Evolutionary conservation across 2,797 vertebrate species (phyloP).

Genomic region (Sitta carolinensis): DNA sequence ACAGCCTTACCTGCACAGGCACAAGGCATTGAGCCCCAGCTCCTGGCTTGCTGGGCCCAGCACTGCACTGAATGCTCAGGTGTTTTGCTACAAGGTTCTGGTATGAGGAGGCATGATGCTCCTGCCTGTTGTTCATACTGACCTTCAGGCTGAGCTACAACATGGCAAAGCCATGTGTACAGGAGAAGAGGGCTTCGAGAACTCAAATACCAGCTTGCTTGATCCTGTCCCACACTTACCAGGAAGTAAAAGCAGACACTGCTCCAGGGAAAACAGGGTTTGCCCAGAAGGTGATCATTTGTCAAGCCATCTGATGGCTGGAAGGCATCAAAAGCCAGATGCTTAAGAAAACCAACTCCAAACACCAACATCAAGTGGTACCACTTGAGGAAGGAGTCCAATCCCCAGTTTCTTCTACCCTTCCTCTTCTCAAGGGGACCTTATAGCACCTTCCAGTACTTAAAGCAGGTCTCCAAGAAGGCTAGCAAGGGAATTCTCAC

Average conservation of each 20-base stretch:
- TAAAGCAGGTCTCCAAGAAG: background rate
- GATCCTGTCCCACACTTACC: background rate
- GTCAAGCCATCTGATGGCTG: background rate
- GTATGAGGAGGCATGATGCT: background rate
- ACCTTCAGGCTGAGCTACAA: background rate
- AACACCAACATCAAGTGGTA: background rate
- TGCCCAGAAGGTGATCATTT: background rate
- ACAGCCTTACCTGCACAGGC: background rate
- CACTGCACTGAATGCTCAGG: background rate
- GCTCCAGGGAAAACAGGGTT: background rate
- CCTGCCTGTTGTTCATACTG: background rate
- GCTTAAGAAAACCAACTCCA: background rate
- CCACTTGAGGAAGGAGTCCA: background rate
- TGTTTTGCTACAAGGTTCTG: background rate
- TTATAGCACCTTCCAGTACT: background rate
- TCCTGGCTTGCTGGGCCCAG: background rate
- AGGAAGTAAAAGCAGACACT: background rate
- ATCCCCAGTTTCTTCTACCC: background rate
- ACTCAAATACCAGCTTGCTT: background rate
- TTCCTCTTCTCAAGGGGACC: background rate
- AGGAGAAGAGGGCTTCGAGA: background rate
- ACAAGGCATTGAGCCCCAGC: background rate
- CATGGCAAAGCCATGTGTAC: background rate
- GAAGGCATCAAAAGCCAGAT: background rate
- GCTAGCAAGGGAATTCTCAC: background rate